Evolutionary conservation across 1,140 invertebrate genomes (phyloP), one percentile per base, ranked within the genome.

Genomic region (Drosophila melanica): DNA sequence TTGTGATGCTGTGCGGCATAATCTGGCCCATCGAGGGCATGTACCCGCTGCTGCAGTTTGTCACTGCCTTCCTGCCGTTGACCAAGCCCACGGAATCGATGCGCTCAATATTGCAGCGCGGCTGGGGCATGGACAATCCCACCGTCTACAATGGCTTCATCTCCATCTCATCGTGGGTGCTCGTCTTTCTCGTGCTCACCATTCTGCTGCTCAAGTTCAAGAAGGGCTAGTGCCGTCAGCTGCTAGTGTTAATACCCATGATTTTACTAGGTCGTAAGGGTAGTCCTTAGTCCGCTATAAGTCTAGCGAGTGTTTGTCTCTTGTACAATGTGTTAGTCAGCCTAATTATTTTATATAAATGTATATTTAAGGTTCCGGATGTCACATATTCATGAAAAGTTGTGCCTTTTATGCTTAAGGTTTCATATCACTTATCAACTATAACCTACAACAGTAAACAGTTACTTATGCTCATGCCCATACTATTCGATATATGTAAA

Each of bases 11-110:
- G 2, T 97, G 97, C 90, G 97, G 96, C 51, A 96, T 97, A 44
- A 96, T 97, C 67, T 97, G 96, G 96, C 96, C 96, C 0, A 93
- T 95, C 92, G 94, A 96, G 93, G 95, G 95, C 50, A 98, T 98
- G 95, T 96, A 97, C 72, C 91, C 93, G 0, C 91, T 95, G 18
- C 92, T 99, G 7, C 94, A 94, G 91, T 96, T 95, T 85, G 93
- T 98, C 35, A 96, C 96, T 58, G 95, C 94, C 53, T 92, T 96
- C 30, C 93, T 99, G 7, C 98, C 98, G 0, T 93, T 99, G 16
- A 99, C 98, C 0, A 96, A 98, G 87, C 97, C 97, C 7, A 98
- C 97, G n/a, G 97, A 98, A 84, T 96, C 97, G 0, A 93, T 99
- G 75, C 93, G 98, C 27, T 95, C 95, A 14, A 96, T 99, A 85